Evolutionary conservation across 2,113 vertebrate species (phyloP), one percentile per base, ranked within the genome.

Genomic region (Brachyistius frenatus): DNA sequence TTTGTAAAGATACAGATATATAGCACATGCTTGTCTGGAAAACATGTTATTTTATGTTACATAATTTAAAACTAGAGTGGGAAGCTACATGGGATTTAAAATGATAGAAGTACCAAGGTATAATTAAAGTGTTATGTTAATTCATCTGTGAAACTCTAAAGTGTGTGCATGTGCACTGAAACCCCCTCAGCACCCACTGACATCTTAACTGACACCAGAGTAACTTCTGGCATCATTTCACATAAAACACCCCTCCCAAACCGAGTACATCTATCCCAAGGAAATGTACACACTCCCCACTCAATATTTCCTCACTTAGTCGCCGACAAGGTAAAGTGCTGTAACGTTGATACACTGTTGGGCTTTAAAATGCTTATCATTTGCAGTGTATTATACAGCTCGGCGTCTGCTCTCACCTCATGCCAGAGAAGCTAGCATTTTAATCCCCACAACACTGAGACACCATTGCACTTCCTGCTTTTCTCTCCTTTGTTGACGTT

Each of bases 291-390:
- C 30, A 68, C 66, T 52, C 55, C 61, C 56, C 5, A 64, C 60
- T 81, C 57, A 65, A 58, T 81, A 50, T 50, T 66, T 76, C 32
- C 23, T 23, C 62, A 56, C 60, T 76, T 86, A 76, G 76, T 76
- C 69, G 49, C 66, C 73, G 54, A 76, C 60, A 61, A 52, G 69
- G 54, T 53, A 33, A 64, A 73, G 68, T 54, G 65, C 57, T 52
- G 67, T 69, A 68, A 67, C 9, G 5, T 10, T 68, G 61, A 83
- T 66, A 69, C 64, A 61, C 73, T 70, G 23, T 57, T 66, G 52
- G 67, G 36, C 69, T 81, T 85, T 60, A 64, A 80, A 83, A 76
- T 56, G 35, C 39, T 33, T 73, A 75, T 76, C 53, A 61, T 70
- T 76, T 73, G 36, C 74, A 35, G 66, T 76, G 70, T 56, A 52